Evolutionary conservation across 2,113 vertebrate species (phyloP).

Genomic region (Paramisgurnus dabryanus): DNA sequence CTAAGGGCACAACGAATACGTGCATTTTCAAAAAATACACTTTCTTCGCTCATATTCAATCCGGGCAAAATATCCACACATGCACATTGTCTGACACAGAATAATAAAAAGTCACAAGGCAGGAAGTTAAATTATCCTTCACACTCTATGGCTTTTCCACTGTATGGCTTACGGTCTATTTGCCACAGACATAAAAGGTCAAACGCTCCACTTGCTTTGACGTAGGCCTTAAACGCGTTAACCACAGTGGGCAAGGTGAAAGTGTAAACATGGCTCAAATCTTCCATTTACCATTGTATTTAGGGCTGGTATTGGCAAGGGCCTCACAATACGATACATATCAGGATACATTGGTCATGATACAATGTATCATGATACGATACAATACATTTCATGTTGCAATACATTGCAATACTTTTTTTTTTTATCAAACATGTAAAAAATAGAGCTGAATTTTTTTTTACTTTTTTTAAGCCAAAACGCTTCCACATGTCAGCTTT

Average conservation of each 20-base stretch:
- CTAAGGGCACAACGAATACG: too few species aligned
- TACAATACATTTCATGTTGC: too few species aligned
- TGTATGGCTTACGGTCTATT: not conserved
- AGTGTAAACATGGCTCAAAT: not conserved
- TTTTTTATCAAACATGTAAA: too few species aligned
- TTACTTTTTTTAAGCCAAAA: too few species aligned
- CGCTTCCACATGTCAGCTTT: too few species aligned
- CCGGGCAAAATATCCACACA: not conserved
- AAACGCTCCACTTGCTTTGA: conserved; percentile 43
- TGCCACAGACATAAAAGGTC: conserved; percentile 20
- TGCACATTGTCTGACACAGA: not conserved
- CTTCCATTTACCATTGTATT: conserved; percentile 11
- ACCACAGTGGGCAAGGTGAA: conserved; percentile 30
- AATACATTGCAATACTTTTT: too few species aligned
- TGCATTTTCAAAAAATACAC: too few species aligned
- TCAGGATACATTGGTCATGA: too few species aligned
- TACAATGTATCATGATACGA: too few species aligned
- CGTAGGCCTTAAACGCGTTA: conserved; percentile 10
- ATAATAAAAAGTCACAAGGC: not conserved
- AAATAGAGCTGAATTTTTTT: too few species aligned
- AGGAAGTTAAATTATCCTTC: conserved; percentile 42
- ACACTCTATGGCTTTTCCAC: not conserved
- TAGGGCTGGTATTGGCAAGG: not conserved
- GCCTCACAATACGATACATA: too few species aligned
- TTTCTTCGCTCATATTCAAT: not conserved